Evolutionary conservation across 2,113 vertebrate species (phyloP).

Genomic region (Progne subis): DNA sequence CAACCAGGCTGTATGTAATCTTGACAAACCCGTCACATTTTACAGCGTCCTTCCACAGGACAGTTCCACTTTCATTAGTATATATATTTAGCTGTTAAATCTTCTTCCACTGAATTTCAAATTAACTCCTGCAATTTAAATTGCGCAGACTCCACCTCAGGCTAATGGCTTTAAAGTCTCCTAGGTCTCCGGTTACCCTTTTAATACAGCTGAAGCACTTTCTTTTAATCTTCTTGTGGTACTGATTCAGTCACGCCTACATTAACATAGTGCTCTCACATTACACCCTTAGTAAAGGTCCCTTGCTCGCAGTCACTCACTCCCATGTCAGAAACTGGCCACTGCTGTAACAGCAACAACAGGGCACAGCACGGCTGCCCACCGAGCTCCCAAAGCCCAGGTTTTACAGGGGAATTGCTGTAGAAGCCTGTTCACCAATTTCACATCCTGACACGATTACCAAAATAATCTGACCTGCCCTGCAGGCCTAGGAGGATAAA

Average conservation of each 20-base stretch:
- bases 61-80: not conserved
- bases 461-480: not conserved
- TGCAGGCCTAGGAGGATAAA: not conserved
- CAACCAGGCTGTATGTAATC: not conserved
- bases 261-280: not conserved
- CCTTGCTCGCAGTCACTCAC: not conserved
- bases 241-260: slow-evolving; percentile 35
- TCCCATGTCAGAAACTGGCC: not conserved
- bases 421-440: not conserved
- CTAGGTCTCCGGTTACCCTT: slow-evolving; percentile 13
- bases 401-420: not conserved
- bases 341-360: not conserved
- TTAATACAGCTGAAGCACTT: slow-evolving; percentile 14
- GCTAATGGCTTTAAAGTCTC: slow-evolving; percentile 33
- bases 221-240: slow-evolving; percentile 23
- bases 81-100: not conserved
- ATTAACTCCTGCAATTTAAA: slow-evolving; percentile 17
- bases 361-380: not conserved
- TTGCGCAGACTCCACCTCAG: not conserved
- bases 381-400: not conserved
- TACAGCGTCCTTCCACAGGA: not conserved
- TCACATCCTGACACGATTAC: not conserved
- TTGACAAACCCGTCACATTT: not conserved
- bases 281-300: not conserved
- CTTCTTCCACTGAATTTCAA: not conserved